A percentile compares a stretch with the other conserved stretches of the same genome.
phyloP scores from a whole-genome alignment of 2,113 vertebrate species.

The Anguilla rostrata region DNA sequence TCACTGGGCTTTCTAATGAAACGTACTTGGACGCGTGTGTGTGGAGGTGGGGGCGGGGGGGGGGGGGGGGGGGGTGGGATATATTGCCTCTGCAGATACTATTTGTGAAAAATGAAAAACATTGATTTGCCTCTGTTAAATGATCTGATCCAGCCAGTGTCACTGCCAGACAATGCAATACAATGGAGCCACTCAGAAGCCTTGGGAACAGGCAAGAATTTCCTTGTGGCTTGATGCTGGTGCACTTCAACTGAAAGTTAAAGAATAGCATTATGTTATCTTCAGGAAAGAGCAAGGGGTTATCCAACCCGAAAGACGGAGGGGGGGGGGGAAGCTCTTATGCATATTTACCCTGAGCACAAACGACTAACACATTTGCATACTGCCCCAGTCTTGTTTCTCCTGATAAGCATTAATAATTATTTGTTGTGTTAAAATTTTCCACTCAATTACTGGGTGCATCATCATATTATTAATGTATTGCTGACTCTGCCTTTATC shows the following conservation, averaged over 20 bases:
- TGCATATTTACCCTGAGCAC: background rate
- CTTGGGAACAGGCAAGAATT: background rate
- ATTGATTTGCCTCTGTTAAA: background rate
- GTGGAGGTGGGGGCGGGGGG: no score
- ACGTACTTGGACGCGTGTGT: background rate
- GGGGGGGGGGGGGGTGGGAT: no score
- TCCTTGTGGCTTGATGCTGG: background rate
- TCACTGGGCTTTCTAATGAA: background rate
- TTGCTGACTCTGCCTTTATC: background rate
- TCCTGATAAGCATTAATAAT: background rate
- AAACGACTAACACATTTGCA: slow-evolving; percentile 12
- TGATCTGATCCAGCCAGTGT: background rate
- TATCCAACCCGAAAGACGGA: background rate
- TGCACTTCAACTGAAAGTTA: background rate
- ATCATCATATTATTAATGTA: slow-evolving; percentile 16
- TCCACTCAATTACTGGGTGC: background rate
- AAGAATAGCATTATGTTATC: background rate
- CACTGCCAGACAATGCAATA: background rate
- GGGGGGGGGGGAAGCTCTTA: background rate
- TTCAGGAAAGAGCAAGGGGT: background rate
- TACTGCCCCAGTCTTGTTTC: background rate
- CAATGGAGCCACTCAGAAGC: background rate
- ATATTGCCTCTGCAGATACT: background rate
- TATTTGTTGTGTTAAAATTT: slow-evolving; percentile 15
- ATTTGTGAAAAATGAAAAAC: background rate